Conservation (phyloP, 2,113 vertebrate genomes). For the Anhinga rufa region DNA sequence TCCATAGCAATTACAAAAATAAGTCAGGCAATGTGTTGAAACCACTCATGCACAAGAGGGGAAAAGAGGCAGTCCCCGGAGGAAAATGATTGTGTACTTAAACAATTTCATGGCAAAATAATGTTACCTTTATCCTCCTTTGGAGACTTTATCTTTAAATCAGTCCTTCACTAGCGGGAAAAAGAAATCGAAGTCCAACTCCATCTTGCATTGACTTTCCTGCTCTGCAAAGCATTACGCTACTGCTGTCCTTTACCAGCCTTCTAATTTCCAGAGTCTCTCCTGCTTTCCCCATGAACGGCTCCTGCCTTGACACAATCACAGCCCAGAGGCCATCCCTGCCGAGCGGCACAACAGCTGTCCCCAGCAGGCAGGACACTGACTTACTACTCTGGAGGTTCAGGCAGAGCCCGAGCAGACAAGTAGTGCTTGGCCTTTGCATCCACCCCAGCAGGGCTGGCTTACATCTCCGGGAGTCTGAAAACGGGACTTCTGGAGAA, state of each 20-base stretch:
- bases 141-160: neutral
- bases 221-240: neutral
- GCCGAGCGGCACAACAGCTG: neutral
- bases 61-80: neutral
- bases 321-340: neutral
- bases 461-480: neutral
- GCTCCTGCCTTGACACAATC: neutral
- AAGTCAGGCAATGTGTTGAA: neutral
- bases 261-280: neutral
- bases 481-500: neutral
- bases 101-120: neutral
- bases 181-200: neutral
- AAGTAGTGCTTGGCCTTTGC: neutral
- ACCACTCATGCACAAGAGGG: neutral
- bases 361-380: neutral
- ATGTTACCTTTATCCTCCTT: neutral
- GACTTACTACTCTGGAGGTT: neutral
- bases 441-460: fast-evolving
- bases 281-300: neutral
- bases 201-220: neutral
- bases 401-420: neutral
- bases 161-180: neutral
- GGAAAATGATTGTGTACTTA: neutral
- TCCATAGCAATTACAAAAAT: neutral
- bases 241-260: neutral